Conservation (phyloP, 1,140 invertebrate species). For the Meloidogyne hapla region DNA sequence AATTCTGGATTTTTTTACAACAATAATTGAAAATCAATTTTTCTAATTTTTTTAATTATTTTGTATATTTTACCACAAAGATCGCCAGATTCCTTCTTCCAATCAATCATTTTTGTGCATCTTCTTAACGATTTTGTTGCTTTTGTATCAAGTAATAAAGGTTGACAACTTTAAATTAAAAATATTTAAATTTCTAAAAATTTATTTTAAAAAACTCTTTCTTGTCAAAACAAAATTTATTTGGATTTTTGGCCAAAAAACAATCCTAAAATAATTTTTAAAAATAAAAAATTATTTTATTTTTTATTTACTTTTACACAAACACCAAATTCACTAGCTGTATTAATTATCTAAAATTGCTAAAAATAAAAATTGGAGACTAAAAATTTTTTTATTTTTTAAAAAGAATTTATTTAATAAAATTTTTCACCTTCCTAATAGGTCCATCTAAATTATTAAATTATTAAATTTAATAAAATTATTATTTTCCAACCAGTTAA, state of each 20-base stretch:
- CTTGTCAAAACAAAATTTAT: conserved; percentile 54
- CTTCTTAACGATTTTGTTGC: conserved; percentile 49
- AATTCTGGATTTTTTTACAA: too few relatives aligned
- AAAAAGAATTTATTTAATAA: conserved; percentile 8
- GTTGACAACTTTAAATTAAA: conserved; percentile 45
- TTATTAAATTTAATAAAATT: not conserved
- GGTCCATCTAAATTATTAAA: conserved; percentile 23
- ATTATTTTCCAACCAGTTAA: conserved; percentile 25
- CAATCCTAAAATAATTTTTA: conserved; percentile 37
- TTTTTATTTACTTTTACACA: conserved; percentile 36
- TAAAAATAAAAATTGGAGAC: not conserved
- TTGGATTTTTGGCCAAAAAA: conserved; percentile 49
- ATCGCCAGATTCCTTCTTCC: conserved; percentile 57
- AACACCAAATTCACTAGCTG: conserved; percentile 46
- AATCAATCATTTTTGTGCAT: conserved; percentile 51
- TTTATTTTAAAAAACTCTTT: conserved; percentile 41
- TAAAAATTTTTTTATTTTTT: too few relatives aligned
- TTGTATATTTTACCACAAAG: conserved; percentile 33
- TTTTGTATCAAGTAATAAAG: conserved; percentile 52
- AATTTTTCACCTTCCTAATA: conserved; percentile 44
- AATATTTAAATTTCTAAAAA: not conserved
- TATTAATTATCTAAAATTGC: conserved; percentile 38
- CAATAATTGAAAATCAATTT: too few relatives aligned
- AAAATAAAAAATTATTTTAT: not conserved
- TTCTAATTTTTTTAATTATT: too few relatives aligned